Conservation (phyloP, 2,888 invertebrate species). For the Drosophila leonis region DNA sequence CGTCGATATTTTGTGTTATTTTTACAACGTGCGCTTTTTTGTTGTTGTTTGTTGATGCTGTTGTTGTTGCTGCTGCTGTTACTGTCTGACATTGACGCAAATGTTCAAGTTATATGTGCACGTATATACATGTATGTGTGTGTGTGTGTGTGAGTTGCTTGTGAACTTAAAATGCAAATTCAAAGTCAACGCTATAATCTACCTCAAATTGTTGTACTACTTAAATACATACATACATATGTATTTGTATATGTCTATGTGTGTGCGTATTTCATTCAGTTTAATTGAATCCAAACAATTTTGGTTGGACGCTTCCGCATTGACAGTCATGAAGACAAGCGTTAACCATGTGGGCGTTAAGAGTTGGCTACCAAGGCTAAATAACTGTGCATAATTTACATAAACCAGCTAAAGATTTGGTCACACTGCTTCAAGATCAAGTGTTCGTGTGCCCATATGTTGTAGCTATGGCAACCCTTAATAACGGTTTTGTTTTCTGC, state of each 20-base stretch:
- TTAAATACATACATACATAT: not conserved
- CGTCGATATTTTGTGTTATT: constrained; percentile 68
- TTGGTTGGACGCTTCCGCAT: constrained; percentile 40
- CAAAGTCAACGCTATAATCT: constrained; percentile 54
- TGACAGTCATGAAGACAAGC: constrained; percentile 19
- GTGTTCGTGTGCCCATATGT: not conserved
- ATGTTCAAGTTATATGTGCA: constrained; percentile 32
- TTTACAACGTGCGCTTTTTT: constrained; percentile 70
- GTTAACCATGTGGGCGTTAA: constrained; percentile 28
- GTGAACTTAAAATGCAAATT: constrained; percentile 65
- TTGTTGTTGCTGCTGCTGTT: constrained; percentile 37
- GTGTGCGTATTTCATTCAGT: constrained; percentile 26
- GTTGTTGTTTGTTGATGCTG: constrained; percentile 14
- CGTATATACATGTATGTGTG: not conserved
- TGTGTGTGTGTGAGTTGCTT: constrained; percentile 31
- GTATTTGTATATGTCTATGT: not conserved
- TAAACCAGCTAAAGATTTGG: constrained; percentile 8
- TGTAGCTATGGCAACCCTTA: constrained; percentile 30
- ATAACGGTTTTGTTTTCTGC: not conserved
- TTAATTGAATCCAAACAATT: constrained; percentile 33
- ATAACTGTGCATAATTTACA: constrained; percentile 13
- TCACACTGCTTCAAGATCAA: constrained; percentile 24
- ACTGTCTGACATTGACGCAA: constrained; percentile 72
- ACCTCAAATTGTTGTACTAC: constrained; percentile 27
- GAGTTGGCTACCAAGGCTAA: constrained; percentile 42